phyloP scores from a whole-genome alignment of 2,113 vertebrate genomes.

The Corythaeola cristata region DNA sequence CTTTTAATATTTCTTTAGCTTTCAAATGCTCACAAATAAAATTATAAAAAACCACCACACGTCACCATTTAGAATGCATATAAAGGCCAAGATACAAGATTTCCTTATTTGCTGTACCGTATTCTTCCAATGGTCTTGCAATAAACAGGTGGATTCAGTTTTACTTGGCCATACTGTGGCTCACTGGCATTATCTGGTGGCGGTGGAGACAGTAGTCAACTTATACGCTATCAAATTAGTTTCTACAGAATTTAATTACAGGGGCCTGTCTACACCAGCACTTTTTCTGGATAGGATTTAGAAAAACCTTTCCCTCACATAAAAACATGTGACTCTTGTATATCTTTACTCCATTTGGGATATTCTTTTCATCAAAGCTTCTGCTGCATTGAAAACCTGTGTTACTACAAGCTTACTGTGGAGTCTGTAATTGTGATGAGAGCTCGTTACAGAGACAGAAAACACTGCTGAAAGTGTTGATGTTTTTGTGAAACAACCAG shows the following conservation, averaged over 20 bases:
- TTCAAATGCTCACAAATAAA: not conserved
- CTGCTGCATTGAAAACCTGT: not conserved
- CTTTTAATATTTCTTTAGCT: not conserved
- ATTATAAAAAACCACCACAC: not conserved
- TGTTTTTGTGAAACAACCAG: not conserved
- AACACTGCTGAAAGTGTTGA: not conserved
- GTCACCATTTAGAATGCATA: not conserved
- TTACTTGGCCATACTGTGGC: not conserved
- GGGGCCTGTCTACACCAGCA: not conserved
- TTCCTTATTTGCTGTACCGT: not conserved
- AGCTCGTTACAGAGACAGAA: not conserved
- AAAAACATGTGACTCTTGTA: not conserved
- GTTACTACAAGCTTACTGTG: fast-evolving
- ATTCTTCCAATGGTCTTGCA: not conserved
- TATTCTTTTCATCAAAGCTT: not conserved
- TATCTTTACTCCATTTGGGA: not conserved
- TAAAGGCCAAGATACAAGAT: not conserved
- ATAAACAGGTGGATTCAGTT: not conserved
- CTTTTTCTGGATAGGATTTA: not conserved
- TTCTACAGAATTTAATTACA: conserved; percentile 29
- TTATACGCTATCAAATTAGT: not conserved
- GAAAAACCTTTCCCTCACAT: not conserved
- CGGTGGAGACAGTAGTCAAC: not conserved
- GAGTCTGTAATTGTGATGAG: not conserved
- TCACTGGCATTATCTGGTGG: not conserved